Evolutionary conservation across 2,113 vertebrate genomes (phyloP), one percentile per base, ranked within the genome.

Genomic region (Mustelus asterias): DNA sequence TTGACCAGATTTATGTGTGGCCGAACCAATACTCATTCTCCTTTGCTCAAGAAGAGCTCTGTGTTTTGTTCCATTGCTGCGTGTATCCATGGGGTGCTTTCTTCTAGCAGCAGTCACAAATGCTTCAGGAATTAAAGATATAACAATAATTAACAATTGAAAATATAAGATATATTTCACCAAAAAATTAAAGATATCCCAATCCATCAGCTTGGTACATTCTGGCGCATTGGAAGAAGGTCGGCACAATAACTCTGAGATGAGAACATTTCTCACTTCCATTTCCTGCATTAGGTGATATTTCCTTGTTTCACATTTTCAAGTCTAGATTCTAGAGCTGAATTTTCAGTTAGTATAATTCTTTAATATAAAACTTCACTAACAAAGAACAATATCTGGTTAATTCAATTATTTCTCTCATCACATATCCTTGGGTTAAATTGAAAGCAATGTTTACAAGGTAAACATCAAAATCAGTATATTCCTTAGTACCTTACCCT

Each of bases 31-130:
- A 69, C 92, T 96, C 96, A 97, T 97, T 96, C 97, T 97, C 97
- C 97, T 97, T 86, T 97, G 96, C 96, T 98, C 97, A 96, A 96
- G 95, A 96, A 97, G 96, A 95, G 78, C 95, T 97, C 95, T 98
- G 41, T 96, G 97, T 89, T 97, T 97, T 94, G 96, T 97, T 95
- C 97, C 96, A 95, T 54, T 95, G 16, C 85, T 97, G 76, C 5
- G 18, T 72, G 93, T 44, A 41, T 97, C 97, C 96, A 96, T 48
- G 96, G 93, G 83, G 96, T 96, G 96, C 96, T 97, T 98, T 97
- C 97, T 97, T 96, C 97, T 97, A 63, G 94, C 88, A 96, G 96
- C 70, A 76, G 97, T 54, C 96, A 69, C 94, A 96, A 93, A 89
- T 96, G 97, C 97, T 98, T 97, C 96, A 97, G 96, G 69, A 95